Evolutionary conservation across 1,140 invertebrate species (phyloP).

Genomic region (Drosophila micromelanica): DNA sequence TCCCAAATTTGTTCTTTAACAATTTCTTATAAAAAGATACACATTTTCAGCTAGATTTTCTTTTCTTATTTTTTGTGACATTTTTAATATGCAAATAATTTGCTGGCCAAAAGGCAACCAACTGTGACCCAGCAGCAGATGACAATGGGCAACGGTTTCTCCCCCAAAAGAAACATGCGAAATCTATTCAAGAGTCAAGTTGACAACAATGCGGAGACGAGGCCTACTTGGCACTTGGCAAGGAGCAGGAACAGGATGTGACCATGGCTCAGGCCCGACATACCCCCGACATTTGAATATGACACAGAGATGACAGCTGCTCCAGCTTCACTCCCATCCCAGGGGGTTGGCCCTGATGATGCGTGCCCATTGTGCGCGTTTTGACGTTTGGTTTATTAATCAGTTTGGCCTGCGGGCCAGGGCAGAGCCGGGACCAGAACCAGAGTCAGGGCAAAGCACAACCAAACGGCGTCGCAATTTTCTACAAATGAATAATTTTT

Average conservation of each 20-base stretch:
- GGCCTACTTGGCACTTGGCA: constrained; percentile 69
- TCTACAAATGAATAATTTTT: constrained; percentile 81
- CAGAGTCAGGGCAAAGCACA: constrained; percentile 23
- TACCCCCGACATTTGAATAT: constrained; percentile 57
- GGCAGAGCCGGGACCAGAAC: constrained; percentile 17
- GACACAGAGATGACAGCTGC: constrained; percentile 83
- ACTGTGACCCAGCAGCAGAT: constrained; percentile 73
- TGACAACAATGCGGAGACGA: constrained; percentile 69
- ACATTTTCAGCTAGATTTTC: neutral
- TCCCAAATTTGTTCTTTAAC: neutral
- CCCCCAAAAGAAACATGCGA: constrained; percentile 34
- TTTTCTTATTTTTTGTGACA: constrained; percentile 21
- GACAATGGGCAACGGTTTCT: constrained; percentile 71
- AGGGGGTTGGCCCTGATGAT: constrained; percentile 59
- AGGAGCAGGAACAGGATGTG: constrained; percentile 43
- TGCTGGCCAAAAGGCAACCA: constrained; percentile 79
- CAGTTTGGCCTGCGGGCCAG: constrained; percentile 77
- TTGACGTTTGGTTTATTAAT: constrained; percentile 84
- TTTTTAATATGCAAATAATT: constrained; percentile 82
- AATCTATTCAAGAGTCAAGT: constrained; percentile 76
- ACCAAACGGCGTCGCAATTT: constrained; percentile 60
- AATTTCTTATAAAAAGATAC: neutral
- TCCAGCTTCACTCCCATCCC: constrained; percentile 31
- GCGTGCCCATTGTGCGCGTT: constrained; percentile 76
- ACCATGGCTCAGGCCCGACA: constrained; percentile 18